Evolutionary conservation across 2,113 vertebrate genomes (phyloP), one percentile per base, ranked within the genome.

Genomic region (Pseudopodoces humilis): DNA sequence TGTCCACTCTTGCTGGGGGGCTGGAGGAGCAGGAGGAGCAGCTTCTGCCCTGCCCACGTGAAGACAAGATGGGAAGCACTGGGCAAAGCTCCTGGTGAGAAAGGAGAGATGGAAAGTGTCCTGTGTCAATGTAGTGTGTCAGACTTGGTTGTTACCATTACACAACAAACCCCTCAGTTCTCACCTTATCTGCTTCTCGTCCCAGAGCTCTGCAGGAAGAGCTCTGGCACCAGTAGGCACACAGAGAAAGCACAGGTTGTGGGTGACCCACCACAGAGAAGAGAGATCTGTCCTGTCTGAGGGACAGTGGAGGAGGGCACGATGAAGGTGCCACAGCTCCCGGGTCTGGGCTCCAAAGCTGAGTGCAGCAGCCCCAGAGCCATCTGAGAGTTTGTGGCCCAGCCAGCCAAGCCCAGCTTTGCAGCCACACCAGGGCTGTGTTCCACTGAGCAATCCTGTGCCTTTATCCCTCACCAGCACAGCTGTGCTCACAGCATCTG

Each of bases 21-120:
- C 30, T 58, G 74, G 28, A 68, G 21, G 16, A 87, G 24, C 41
- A 56, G 39, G 65, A 87, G 77, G 14, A 53, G 43, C 52, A 86
- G 19, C 9, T 31, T 63, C 50, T 49, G 18, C 47, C 35, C 49
- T 58, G 76, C 39, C 6, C 1, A 1, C 85, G 3, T 3, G 5
- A 12, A 0, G 44, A 44, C 13, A 15, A 19, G 55, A 53, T 6
- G 39, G 39, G 69, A 64, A 43, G 44, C 1, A 1, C 41, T 76
- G 58, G 15, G 21, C 46, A 82, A 75, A 92, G 56, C 41, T 91
- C 84, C 94, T 96, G 77, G 35, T 22, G 21, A 86, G 47, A 92
- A 92, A 90, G 46, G 11, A 58, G 55, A 90, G 41, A 92, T 69
- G 56, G 10, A 93, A 74, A 8, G 5, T 53, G 25, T 44, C 9